These are phyloP conservation scores for Macrobrachium nipponense DNA, from an alignment of 1,140 invertebrate species.

Conservation along the genomic window DNA sequence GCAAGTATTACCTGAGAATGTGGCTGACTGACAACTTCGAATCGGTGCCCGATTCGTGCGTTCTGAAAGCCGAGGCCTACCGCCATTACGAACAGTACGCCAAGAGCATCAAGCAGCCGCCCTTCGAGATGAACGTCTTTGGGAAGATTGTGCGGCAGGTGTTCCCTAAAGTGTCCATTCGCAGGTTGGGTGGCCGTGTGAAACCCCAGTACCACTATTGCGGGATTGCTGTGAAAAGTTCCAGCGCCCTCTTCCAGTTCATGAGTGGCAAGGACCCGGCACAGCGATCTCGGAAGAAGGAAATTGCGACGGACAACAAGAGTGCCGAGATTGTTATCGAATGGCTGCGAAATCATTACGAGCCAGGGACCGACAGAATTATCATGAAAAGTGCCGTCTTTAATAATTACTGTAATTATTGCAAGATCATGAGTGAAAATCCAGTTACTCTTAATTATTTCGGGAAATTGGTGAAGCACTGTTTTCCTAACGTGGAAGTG, in stretches of 20 bases:
- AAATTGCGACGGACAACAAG: slow-evolving; percentile 62
- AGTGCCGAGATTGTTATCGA: slow-evolving; percentile 64
- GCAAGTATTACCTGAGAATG: slow-evolving; percentile 62
- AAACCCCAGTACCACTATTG: slow-evolving; percentile 64
- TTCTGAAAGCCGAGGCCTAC: slow-evolving; percentile 63
- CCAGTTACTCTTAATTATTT: slow-evolving; percentile 63
- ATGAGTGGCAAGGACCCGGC: slow-evolving; percentile 63
- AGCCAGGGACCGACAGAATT: slow-evolving; percentile 48
- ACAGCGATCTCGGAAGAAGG: slow-evolving; percentile 63
- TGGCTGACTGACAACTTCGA: slow-evolving; percentile 64
- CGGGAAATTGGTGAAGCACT: slow-evolving; percentile 64
- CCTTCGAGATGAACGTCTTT: slow-evolving; percentile 64
- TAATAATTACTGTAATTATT: slow-evolving; percentile 55
- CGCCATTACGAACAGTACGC: slow-evolving; percentile 62
- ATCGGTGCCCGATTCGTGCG: slow-evolving; percentile 61
- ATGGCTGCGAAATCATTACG: slow-evolving; percentile 52
- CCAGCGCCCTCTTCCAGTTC: slow-evolving; percentile 55
- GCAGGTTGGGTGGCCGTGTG: slow-evolving; percentile 57
- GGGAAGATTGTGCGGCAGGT: slow-evolving; percentile 64
- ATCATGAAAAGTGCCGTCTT: slow-evolving; percentile 63
- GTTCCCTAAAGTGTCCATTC: slow-evolving; percentile 62
- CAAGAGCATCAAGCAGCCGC: slow-evolving; percentile 57
- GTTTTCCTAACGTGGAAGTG: slow-evolving; percentile 63
- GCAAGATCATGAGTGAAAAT: slow-evolving; percentile 53
- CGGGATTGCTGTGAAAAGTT: slow-evolving; percentile 61